Base-by-base conservation (phyloP, 1,140 invertebrate genomes). In the Adoxophyes honmai region DNA sequence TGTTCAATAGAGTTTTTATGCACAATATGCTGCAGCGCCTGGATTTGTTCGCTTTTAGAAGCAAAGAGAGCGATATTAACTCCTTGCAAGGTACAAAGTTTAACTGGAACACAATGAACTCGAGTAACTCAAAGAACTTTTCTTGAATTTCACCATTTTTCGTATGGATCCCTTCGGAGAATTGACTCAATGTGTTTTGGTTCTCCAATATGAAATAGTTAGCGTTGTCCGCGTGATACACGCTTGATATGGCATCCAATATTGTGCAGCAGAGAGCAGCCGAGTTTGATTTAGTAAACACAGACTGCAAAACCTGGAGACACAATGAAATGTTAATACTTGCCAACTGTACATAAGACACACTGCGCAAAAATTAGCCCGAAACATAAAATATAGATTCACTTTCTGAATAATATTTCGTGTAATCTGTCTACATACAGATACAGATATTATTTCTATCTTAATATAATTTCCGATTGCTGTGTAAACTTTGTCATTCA, bases 71-170 rank as follows among this genome's bases (percentile, higher is more conserved):
- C 36, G 97, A 98, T 78, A 99, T 99, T 54, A 99, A 92, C 90
- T 99, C 98, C 90, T 99, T 99, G 88, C 97, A 99, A 55, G 98
- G 98, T 62, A 99, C 98, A 91, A 98, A 99, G 85, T 98, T 98
- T 70, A 99, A 89, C 85, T 99, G 96, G 89, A 98, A 98, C 10
- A 99, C 97, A 59, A 99, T 94, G 81, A 98, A 99, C 88, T 99
- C 98, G 18, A 99, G 77, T 18, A 99, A 84, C 84, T 98, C 96
- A 89, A 99, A 98, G 78, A 98, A 97, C 84, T 99, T 99, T 73
- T 95, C 93, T 91, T 99, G 98, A 68, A 99, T 96, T 83, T 98
- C 95, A 0, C 91, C 89, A 59, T 95, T 94, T 89, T 99, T 99
- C 1, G 93, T 84, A 70, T 98, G 94, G 66, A 99, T 98, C 77